Base-by-base conservation (phyloP, 1,140 invertebrate genomes). In the Linepithema humile region DNA sequence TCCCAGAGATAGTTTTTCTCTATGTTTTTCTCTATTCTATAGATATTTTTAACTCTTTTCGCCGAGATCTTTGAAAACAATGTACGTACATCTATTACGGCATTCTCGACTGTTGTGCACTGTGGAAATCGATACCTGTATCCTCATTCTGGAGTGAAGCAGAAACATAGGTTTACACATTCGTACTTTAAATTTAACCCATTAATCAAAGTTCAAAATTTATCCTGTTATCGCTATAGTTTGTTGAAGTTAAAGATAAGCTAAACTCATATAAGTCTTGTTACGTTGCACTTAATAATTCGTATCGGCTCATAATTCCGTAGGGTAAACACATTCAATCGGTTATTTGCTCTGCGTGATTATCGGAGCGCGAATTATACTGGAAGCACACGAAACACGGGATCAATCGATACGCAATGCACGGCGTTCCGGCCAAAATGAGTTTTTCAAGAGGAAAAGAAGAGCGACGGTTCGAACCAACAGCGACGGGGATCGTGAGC, bases 381-480 rank as follows among this genome's bases (percentile, higher is more conserved):
- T 12, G 60, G 50, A 50, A 45, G 43, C 32, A 65, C 59, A 38
- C 15, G 17, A 77, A 64, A 50, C 1, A 1, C 5, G 20, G 43
- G 65, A n/a, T 35, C 62, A 50, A 77, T 77, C 73, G 43, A 77
- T 65, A 50, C 20, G 29, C 15, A 75, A 50, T 15, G 43, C 29
- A 20, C 64, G 38, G 7, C 59, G 15, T 50, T n/a, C 0, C 17
- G 29, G 29, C 6, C 2, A 32, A 77, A 77, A 77, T 77, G 59
- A 77, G 59, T 65, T 77, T 77, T 77, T 77, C 32, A 40, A 64
- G 73, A 65, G 45, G 20, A 26, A 65, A 53, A 50, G 29, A 60
- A 64, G 60, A 50, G 40, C n/a, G 40, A 38, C 20, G 35, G 20
- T n/a, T n/a, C n/a, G n/a, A n/a, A 72, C 32, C 38, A 20, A 15